A percentile compares a stretch with the other conserved stretches of the same genome.
These are phyloP conservation scores for Deilephila porcellus DNA, from an alignment of 2,888 invertebrate species.

Conservation along the genomic window DNA sequence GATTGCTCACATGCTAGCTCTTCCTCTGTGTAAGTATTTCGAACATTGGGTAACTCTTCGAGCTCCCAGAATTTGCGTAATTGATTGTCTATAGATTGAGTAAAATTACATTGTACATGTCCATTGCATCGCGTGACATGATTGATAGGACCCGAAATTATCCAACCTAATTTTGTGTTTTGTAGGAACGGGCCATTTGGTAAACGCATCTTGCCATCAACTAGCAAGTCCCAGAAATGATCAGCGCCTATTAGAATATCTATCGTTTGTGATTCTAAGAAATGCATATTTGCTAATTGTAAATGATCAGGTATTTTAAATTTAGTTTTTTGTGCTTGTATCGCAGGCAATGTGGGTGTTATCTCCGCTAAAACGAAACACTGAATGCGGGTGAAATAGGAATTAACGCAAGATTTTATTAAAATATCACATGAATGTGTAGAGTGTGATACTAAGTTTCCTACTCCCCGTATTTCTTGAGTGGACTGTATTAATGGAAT, in stretches of 20 bases:
- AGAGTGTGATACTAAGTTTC: too few relatives aligned
- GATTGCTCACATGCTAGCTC: neutral
- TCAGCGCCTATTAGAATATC: neutral
- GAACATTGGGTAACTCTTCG: neutral
- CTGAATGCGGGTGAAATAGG: neutral
- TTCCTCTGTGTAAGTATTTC: neutral
- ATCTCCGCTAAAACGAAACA: conserved; percentile 18
- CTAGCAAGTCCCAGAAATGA: neutral
- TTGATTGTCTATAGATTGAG: neutral
- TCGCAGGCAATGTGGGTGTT: neutral
- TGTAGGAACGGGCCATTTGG: neutral
- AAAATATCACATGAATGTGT: neutral
- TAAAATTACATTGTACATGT: neutral
- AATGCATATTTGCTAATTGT: neutral
- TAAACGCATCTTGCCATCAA: neutral
- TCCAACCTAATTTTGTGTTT: neutral
- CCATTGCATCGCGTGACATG: neutral
- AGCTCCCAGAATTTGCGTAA: neutral
- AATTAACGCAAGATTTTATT: neutral
- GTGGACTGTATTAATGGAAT: conserved; percentile 32
- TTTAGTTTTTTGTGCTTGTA: neutral
- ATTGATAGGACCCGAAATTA: neutral
- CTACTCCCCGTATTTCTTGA: conserved; percentile 26
- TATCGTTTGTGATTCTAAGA: neutral
- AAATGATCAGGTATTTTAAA: neutral